Evolutionary conservation across 2,113 vertebrate species (phyloP), one percentile per base, ranked within the genome.

Genomic region (Leptosomus discolor): DNA sequence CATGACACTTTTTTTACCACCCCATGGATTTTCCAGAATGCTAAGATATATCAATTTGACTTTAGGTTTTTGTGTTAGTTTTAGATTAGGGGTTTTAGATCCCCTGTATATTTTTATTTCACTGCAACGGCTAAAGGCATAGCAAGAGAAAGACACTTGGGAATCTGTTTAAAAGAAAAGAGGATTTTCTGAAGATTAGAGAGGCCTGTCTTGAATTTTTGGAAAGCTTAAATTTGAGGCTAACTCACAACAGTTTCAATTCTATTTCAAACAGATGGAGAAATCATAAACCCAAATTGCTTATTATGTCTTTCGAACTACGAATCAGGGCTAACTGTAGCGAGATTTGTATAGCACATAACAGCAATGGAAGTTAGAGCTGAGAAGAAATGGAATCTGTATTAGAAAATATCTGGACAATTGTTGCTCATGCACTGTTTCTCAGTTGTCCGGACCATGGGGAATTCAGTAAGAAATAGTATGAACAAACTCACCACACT

Each of bases 211-310:
- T 97, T 82, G 18, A 92, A 71, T 78, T 94, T 96, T 95, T 95
- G 60, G 87, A 96, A 96, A 79, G 63, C 45, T 61, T 83, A 82
- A 93, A 65, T 15, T 51, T 92, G 90, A 97, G 32, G 30, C 63
- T 94, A 94, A 37, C 43, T 95, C 65, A 76, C 86, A 96, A 96
- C 36, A 91, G 48, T 91, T 96, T 93, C 43, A 73, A 69, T 73
- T 80, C 46, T 76, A 46, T 83, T 95, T 94, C 37, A 90, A 97
- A 91, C 85, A 95, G 81, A 96, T 95, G 92, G 88, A 94, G 88
- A 97, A 98, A 96, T 94, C 97, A 97, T 96, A 97, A 97, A 93
- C 76, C 24, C 81, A 97, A 96, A 98, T 92, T 94, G 71, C 80
- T 97, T 96, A 87, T 94, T 96, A 95, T 74, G 86, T 88, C 87